A percentile compares a stretch with the other conserved stretches of the same genome.
These are phyloP conservation scores for Samia ricini DNA, from an alignment of 1,140 invertebrate species.

Conservation along the genomic window DNA sequence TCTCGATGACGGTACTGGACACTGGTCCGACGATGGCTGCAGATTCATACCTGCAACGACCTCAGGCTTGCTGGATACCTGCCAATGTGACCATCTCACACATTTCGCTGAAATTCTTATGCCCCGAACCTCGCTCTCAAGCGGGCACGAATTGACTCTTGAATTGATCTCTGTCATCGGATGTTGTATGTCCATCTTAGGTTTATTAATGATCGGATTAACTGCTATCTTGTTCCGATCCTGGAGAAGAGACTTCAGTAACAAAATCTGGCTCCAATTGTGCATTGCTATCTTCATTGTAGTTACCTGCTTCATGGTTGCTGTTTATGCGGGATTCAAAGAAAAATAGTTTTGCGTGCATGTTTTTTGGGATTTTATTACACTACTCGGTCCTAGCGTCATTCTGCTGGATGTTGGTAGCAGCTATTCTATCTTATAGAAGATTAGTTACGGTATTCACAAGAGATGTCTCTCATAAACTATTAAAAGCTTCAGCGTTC, in stretches of 20 bases:
- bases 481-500: constrained; percentile 68
- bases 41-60: constrained; percentile 43
- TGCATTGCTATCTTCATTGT: constrained; percentile 64
- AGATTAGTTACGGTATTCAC: constrained; percentile 70
- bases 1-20: constrained; percentile 38
- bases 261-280: constrained; percentile 75
- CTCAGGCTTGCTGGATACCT: constrained; percentile 56
- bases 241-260: constrained; percentile 73
- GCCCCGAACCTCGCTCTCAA: constrained; percentile 46
- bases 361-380: constrained; percentile 60
- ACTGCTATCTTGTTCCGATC: constrained; percentile 68
- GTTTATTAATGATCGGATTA: constrained; percentile 59
- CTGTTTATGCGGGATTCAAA: constrained; percentile 52
- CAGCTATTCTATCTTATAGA: constrained; percentile 70
- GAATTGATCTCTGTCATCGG: constrained; percentile 66
- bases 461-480: constrained; percentile 67
- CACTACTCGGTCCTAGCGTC: constrained; percentile 73
- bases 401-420: constrained; percentile 77
- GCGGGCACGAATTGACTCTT: constrained; percentile 46
- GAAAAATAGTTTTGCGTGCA: constrained; percentile 49
- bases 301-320: constrained; percentile 55
- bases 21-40: constrained; percentile 70
- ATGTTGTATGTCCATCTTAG: constrained; percentile 67
- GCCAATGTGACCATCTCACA: constrained; percentile 72
- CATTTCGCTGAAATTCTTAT: constrained; percentile 75